A percentile compares a stretch with the other conserved stretches of the same genome.
phyloP scores from a whole-genome alignment of 35 echinoderm and acorn worm genomes.

The Lytechinus pictus region DNA sequence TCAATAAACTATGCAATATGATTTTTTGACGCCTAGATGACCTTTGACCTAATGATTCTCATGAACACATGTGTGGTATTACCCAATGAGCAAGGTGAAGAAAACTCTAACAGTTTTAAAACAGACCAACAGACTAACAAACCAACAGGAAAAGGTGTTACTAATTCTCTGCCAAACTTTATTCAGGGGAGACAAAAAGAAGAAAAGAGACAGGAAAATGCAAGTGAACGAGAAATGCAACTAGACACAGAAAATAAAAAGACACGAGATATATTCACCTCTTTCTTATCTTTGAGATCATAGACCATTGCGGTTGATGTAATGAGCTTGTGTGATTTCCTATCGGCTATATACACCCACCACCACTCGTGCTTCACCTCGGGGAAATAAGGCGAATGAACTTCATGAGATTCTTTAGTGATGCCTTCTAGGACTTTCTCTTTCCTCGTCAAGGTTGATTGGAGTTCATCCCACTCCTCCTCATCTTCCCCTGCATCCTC shows the following conservation, averaged over 20 bases:
- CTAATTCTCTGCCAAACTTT: too few relatives aligned
- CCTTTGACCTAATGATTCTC: too few relatives aligned
- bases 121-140: too few relatives aligned
- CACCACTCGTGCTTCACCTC: slow-evolving; percentile 98
- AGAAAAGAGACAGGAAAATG: background rate
- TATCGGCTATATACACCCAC: slow-evolving; percentile 95
- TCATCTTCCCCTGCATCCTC: slow-evolving; percentile 78
- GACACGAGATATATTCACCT: slow-evolving; percentile 58
- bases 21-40: too few relatives aligned
- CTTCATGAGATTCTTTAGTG: slow-evolving; percentile 87
- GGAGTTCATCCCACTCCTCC: slow-evolving; percentile 92
- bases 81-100: too few relatives aligned
- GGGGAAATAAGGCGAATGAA: slow-evolving; percentile 89
- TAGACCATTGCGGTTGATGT: slow-evolving; percentile 91
- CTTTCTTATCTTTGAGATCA: slow-evolving; percentile 89
- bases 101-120: too few relatives aligned
- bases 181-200: background rate
- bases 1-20: too few relatives aligned
- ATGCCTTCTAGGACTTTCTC: slow-evolving; percentile 94
- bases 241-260: background rate
- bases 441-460: slow-evolving; percentile 83
- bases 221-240: too few relatives aligned
- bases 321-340: slow-evolving; percentile 72
- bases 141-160: too few relatives aligned
- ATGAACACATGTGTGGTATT: too few relatives aligned